phyloP scores from a whole-genome alignment of 2,888 invertebrate species.

The Folsomia candida region DNA sequence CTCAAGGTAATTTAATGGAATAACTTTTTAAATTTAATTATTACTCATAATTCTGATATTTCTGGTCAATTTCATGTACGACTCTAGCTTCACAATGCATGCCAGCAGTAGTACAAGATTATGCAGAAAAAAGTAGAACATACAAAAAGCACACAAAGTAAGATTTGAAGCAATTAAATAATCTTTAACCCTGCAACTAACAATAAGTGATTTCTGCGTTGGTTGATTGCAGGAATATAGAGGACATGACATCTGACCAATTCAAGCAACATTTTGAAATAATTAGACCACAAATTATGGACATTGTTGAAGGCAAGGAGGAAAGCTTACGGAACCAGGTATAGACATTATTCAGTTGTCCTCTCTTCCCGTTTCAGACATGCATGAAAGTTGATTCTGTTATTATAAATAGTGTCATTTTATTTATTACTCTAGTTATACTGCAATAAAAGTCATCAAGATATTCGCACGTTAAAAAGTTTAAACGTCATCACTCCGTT shows the following conservation, averaged over 20 bases:
- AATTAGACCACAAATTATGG: slow-evolving; percentile 26
- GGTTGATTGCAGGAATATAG: slow-evolving; percentile 21
- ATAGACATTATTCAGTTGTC: not conserved
- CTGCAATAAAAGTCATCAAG: slow-evolving; percentile 12
- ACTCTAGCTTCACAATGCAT: slow-evolving; percentile 37
- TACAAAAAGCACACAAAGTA: slow-evolving; percentile 45
- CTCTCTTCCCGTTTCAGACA: no score
- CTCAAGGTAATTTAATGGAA: no score
- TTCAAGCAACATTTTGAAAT: slow-evolving; percentile 27
- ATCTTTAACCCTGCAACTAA: not conserved
- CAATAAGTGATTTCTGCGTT: not conserved
- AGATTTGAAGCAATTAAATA: no score
- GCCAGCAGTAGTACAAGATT: slow-evolving; percentile 34
- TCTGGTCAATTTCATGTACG: no score
- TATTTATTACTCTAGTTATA: slow-evolving; percentile 18
- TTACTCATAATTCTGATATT: no score
- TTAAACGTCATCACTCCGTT: slow-evolving; percentile 36
- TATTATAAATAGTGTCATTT: not conserved
- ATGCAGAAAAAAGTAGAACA: slow-evolving; percentile 33
- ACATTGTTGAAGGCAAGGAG: slow-evolving; percentile 35
- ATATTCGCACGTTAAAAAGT: slow-evolving; percentile 19
- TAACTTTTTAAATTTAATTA: no score
- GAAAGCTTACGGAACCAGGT: not conserved
- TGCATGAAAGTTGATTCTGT: no score
- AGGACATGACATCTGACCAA: slow-evolving; percentile 15